These are phyloP conservation scores for Athene noctua DNA, from an alignment of 2,113 vertebrate species.

Conservation along the genomic window DNA sequence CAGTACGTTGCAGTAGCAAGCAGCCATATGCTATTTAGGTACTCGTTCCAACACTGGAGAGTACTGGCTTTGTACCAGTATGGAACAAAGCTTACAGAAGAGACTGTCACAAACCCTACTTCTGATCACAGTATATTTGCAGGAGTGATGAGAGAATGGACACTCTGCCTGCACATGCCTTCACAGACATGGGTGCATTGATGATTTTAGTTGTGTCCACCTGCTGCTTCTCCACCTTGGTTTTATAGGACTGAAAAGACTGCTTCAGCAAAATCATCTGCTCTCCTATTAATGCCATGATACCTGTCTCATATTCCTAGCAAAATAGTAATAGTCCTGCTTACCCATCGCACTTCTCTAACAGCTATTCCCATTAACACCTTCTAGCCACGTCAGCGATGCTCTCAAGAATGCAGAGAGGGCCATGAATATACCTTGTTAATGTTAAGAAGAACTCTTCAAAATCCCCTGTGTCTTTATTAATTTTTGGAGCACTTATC, in stretches of 20 bases:
- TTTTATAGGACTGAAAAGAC: neutral
- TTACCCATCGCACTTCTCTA: neutral
- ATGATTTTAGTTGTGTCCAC: neutral
- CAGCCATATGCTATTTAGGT: constrained; percentile 1
- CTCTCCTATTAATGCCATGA: neutral
- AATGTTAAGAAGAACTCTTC: neutral
- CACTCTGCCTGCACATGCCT: neutral
- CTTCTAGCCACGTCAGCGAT: neutral
- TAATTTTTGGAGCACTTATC: neutral
- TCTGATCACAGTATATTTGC: neutral
- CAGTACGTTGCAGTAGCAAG: neutral
- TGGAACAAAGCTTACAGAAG: neutral
- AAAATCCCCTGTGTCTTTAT: neutral
- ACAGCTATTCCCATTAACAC: neutral
- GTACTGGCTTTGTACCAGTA: neutral
- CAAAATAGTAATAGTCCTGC: neutral
- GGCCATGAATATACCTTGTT: neutral
- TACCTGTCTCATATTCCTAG: neutral
- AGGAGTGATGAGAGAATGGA: neutral
- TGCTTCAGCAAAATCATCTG: neutral
- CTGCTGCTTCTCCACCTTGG: neutral
- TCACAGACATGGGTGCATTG: neutral
- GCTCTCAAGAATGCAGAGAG: neutral
- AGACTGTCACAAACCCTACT: neutral
- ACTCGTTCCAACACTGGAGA: neutral